Base-by-base conservation (phyloP, 2,888 invertebrate genomes). In the Panzeria rudis region DNA sequence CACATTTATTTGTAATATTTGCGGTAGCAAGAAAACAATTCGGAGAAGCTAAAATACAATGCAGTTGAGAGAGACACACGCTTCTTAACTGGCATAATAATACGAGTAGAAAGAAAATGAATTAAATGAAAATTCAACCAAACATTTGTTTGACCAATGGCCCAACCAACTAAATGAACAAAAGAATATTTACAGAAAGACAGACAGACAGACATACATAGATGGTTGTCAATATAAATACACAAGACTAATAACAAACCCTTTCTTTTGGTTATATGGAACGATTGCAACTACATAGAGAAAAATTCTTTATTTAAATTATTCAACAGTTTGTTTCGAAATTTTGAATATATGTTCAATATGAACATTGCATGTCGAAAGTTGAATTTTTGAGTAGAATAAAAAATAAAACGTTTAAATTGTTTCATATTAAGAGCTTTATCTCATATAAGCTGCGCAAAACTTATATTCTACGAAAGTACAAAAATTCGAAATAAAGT, bases 21-120 rank as follows among this genome's bases (percentile, higher is more conserved):
- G 87, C 86, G 86, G 86, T 87, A 86, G 87, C 86, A 84, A 81
- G 87, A 79, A 86, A 86, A 81, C 86, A 86, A 87, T 88, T 88
- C 88, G 76, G 50, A 87, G 88, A 88, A 88, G 86, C 84, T 77
- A 84, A 86, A 85, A 56, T 44, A 59, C 66, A 56, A 56, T 32
- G 44, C 23, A 35, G 44, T 29, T 25, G 17, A 15, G 25, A 54
- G 17, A 11, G 32, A 44, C 1, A 71, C 56, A 71, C 64, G 50
- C 47, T 78, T 44, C 38, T 61, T 17, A 9, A 52, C 32, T 68
- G 44, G 23, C 15, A 23, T 38, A 11, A 38, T n/a, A 66, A 71
- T 47, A n/a, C n/a, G n/a, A n/a, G n/a, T n/a, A 29, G 50, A 73
- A 23, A 47, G 62, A 72, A 73, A 72, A 20, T 17, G 41, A 69